Evolutionary conservation across 1,140 invertebrate species (phyloP).

Genomic region (Littorina saxatilis): DNA sequence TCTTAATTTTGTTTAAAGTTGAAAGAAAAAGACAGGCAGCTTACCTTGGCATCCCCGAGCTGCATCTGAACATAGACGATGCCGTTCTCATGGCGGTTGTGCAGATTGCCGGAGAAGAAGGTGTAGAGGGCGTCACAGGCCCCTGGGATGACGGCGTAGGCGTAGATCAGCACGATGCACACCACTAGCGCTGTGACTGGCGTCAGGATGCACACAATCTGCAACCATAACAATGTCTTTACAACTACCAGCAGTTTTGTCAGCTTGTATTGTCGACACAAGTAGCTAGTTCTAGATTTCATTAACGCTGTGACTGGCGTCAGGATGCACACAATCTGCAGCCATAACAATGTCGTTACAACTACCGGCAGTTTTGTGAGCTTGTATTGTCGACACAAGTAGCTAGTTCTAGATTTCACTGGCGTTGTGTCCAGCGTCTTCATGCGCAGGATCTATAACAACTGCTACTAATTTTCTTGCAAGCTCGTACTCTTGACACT

Average conservation of each 20-base stretch:
- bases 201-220: conserved; percentile 54
- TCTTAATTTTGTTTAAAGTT: no score
- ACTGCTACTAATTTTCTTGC: no score
- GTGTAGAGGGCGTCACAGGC: conserved; percentile 32
- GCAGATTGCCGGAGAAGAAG: conserved; percentile 45
- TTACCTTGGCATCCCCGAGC: conserved; percentile 56
- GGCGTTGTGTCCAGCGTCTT: conserved; percentile 51
- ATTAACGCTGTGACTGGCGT: conserved; percentile 50
- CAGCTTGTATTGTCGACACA: no score
- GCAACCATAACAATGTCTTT: no score
- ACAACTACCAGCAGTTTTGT: no score
- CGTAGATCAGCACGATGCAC: conserved; percentile 57
- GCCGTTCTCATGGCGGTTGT: conserved; percentile 21
- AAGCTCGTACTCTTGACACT: no score
- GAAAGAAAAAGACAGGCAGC: no score
- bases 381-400: no score
- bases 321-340: conserved; percentile 54
- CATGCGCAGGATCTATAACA: conserved; percentile 52
- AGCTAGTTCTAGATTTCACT: no score
- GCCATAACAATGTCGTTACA: no score
- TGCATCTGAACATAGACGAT: conserved; percentile 47
- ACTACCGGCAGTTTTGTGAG: no score
- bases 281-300: no score
- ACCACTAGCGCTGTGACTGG: conserved; percentile 51
- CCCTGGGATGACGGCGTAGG: conserved; percentile 53